Percentiles rank a stretch among this genome's conserved stretches.
Conservation (phyloP, 1,140 invertebrate genomes). For the Drosophila nannoptera region DNA sequence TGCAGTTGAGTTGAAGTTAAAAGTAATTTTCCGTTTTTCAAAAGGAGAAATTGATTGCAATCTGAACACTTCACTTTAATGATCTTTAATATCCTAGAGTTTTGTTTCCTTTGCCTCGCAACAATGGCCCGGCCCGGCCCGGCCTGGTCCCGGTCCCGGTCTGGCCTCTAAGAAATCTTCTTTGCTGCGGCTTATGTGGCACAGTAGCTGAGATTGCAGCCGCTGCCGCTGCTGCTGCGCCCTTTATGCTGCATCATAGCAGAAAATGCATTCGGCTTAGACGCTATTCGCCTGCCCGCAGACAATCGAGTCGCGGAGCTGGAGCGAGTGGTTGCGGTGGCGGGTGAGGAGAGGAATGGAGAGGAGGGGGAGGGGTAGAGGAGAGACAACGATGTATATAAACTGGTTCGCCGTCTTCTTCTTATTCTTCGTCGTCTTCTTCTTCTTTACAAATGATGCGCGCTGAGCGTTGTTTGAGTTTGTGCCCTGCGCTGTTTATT, state of each 20-base stretch:
- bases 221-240: conserved; percentile 12
- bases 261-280: conserved; percentile 46
- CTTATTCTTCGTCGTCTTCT: conserved; percentile 20
- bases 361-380: background rate
- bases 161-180: conserved; percentile 14
- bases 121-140: background rate
- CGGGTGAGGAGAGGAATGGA: background rate
- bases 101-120: conserved; percentile 16
- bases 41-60: conserved; percentile 15
- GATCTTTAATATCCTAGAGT: conserved; percentile 23
- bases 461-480: conserved; percentile 34
- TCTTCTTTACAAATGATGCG: conserved; percentile 21
- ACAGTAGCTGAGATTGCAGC: conserved; percentile 36
- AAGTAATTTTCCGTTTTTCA: conserved; percentile 9
- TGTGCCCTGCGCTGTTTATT: conserved; percentile 34
- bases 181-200: conserved; percentile 35
- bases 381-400: background rate
- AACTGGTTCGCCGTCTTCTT: conserved; percentile 37
- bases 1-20: conserved; percentile 1
- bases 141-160: background rate
- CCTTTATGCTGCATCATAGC: conserved; percentile 2
- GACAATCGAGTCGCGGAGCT: conserved; percentile 18
- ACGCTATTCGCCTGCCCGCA: conserved; percentile 28
- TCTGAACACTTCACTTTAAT: conserved; percentile 19
- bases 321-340: too few species aligned